These are phyloP conservation scores for Contarinia nasturtii DNA, from an alignment of 1,140 invertebrate species.

Conservation along the genomic window DNA sequence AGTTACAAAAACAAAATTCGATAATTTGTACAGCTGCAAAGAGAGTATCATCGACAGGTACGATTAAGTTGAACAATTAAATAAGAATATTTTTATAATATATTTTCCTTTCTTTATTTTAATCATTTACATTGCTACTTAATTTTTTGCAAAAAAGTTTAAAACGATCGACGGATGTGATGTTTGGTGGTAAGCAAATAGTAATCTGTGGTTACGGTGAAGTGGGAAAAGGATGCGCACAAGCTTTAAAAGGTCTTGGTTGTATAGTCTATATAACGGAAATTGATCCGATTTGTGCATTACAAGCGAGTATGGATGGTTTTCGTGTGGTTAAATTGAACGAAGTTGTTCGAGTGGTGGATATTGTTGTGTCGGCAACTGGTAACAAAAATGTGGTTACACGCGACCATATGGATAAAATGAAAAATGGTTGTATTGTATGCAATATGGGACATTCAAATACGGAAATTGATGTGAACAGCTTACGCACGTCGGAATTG, in stretches of 20 bases:
- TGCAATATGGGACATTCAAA: slow-evolving; percentile 98
- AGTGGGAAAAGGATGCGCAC: slow-evolving; percentile 94
- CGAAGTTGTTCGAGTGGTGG: slow-evolving; percentile 79
- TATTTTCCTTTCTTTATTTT: background rate
- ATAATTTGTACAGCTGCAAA: slow-evolving; percentile 78
- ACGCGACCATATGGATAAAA: slow-evolving; percentile 86
- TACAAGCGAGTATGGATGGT: slow-evolving; percentile 97
- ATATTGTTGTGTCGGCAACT: slow-evolving; percentile 89
- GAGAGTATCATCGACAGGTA: slow-evolving; percentile 20
- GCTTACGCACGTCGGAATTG: slow-evolving; percentile 77
- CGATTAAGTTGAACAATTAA: background rate
- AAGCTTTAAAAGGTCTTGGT: slow-evolving; percentile 85
- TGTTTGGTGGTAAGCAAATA: slow-evolving; percentile 96
- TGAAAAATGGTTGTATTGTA: slow-evolving; percentile 92
- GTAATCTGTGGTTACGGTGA: slow-evolving; percentile 95
- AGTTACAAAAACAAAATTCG: slow-evolving; percentile 98
- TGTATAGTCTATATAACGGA: slow-evolving; percentile 92
- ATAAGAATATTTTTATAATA: background rate
- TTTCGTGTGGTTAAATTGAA: slow-evolving; percentile 88
- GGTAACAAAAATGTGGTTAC: slow-evolving; percentile 95
- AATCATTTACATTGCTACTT: background rate
- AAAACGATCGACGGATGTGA: slow-evolving; percentile 89
- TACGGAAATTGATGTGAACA: slow-evolving; percentile 96
- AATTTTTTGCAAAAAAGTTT: slow-evolving; percentile 26
- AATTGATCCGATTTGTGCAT: slow-evolving; percentile 94